Evolutionary conservation across 2,888 invertebrate genomes (phyloP).

Genomic region (Tenthredo mesomela): DNA sequence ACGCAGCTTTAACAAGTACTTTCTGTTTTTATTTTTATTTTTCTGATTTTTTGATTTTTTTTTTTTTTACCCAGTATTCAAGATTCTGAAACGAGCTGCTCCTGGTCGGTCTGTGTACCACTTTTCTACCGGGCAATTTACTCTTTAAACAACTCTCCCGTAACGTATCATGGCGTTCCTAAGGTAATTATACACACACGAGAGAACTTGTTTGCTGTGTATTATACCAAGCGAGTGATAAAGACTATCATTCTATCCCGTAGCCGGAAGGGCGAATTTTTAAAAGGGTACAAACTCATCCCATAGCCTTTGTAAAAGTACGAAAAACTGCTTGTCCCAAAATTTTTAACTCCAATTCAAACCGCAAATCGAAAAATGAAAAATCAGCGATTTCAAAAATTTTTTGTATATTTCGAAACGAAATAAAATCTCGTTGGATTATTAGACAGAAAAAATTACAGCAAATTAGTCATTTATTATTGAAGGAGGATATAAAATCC

Average conservation of each 20-base stretch:
- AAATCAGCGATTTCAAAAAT: too few species aligned
- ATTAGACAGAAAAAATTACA: too few species aligned
- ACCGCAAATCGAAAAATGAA: too few species aligned
- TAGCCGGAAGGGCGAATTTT: not conserved
- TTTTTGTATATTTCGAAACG: too few species aligned
- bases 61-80: constrained; percentile 21
- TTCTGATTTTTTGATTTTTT: not conserved
- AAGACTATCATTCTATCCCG: constrained; percentile 26
- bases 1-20: constrained; percentile 13
- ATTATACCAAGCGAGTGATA: constrained; percentile 43
- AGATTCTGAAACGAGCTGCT: not conserved
- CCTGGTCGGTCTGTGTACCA: not conserved
- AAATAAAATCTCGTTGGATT: too few species aligned
- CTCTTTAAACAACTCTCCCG: not conserved
- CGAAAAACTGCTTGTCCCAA: not conserved
- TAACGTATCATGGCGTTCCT: not conserved
- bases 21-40: not conserved
- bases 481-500: too few species aligned
- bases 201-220: constrained; percentile 43
- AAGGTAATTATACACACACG: constrained; percentile 34
- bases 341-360: not conserved
- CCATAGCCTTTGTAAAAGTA: not conserved
- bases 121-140: constrained; percentile 4
- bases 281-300: too few species aligned
- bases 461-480: not conserved